These are phyloP conservation scores for Carapus acus DNA, from an alignment of 2,797 vertebrate genomes.

Conservation along the genomic window DNA sequence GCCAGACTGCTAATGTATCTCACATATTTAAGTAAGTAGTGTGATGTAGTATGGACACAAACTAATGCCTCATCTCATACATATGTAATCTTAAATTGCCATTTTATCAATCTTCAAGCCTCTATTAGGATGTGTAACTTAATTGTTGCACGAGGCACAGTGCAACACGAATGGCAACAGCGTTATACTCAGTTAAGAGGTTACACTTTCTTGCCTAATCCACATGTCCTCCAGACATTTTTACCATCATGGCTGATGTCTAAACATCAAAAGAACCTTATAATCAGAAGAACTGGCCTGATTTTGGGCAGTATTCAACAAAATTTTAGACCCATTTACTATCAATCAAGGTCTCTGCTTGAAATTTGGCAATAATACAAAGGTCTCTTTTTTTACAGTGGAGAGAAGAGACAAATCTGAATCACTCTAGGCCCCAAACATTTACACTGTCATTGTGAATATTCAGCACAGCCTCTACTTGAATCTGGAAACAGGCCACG, in stretches of 20 bases:
- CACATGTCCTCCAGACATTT: no score
- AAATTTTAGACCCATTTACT: conserved; percentile 14
- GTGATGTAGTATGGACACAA: no score
- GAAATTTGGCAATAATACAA: conserved; percentile 48
- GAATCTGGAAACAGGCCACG: background rate
- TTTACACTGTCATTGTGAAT: conserved; percentile 31
- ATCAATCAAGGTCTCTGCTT: conserved; percentile 40
- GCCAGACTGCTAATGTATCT: no score
- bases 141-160: no score
- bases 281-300: conserved; percentile 16
- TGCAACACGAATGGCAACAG: no score
- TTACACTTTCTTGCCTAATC: no score
- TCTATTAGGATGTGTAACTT: no score
- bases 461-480: conserved; percentile 10
- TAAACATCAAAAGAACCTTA: conserved; percentile 5
- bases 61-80: no score
- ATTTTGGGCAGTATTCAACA: conserved; percentile 1
- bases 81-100: no score
- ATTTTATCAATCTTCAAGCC: no score
- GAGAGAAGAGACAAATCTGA: conserved; percentile 12
- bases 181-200: no score
- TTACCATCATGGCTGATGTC: background rate
- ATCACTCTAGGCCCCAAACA: conserved; percentile 18
- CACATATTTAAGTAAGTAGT: no score
- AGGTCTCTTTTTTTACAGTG: conserved; percentile 39